Base-by-base conservation (phyloP, 2,797 vertebrate species). In the Scleropages formosus region DNA sequence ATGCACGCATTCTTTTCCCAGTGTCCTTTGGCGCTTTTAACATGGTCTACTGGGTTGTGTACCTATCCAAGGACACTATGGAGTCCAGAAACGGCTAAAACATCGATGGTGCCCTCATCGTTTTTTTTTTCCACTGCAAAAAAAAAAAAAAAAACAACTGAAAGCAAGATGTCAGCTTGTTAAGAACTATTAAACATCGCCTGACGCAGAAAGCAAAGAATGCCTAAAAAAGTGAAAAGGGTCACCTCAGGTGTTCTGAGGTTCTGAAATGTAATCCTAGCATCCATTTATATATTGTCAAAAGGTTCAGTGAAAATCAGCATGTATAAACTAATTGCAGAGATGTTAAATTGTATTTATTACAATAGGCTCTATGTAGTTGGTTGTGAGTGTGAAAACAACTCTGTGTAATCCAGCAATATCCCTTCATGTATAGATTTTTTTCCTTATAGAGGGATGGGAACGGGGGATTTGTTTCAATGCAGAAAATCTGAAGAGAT, bases 21-120 rank as follows among this genome's bases (percentile, higher is more conserved):
- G 95, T 98, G 83, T 96, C 96, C 67, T 99, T 99, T 1, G 96
- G 96, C 80, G 97, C 94, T 60, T 99, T 99, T 87, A 99, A 99
- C 86, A 97, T 99, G 95, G 98, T 99, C 70, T 99, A 99, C 87
- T 99, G 98, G 98, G 97, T 99, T 82, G 96, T 99, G 78, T 99
- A 99, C 91, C 91, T 99, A 88, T 99, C 98, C 39, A 99, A 95
- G 89, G 98, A 99, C 83, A 97, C 96, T 4, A 94, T 95, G 94
- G 94, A 96, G 88, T 90, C 92, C 81, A 93, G 89, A 8, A 94
- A 91, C 87, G 94, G 87, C 85, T 87, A 92, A 85, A 87, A 8
- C 24, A 18, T 18, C 12, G 89, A 90, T 90, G 89, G 86, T 88
- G 86, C 56, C n/a, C 56, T 58, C 65, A 84, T 87, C 89, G 87